Conservation (phyloP, 37 sponge, comb jelly and placozoan species). For the Diacarnus erythraeanus region DNA sequence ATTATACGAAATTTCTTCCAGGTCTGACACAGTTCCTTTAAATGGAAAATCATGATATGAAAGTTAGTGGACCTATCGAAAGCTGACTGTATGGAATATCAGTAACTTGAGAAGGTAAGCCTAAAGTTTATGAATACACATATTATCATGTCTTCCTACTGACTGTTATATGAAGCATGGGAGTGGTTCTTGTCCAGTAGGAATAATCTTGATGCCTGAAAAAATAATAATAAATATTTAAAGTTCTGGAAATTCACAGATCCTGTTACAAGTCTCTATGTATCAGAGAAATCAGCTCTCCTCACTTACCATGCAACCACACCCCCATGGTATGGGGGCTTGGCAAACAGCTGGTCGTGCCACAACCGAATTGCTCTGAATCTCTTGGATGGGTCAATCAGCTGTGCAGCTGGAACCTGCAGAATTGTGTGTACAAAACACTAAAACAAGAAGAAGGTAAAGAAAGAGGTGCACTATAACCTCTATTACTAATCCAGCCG, state of each 20-base stretch:
- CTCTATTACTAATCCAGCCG: no score
- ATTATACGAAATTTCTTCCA: no score
- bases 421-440: not conserved
- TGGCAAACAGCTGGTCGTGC: slow-evolving; percentile 79
- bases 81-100: no score
- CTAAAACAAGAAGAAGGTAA: no score
- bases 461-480: no score
- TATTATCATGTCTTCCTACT: no score
- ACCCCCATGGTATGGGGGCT: slow-evolving; percentile 68
- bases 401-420: slow-evolving; percentile 60
- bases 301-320: slow-evolving; percentile 70
- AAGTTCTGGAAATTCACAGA: not conserved
- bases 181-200: slow-evolving; percentile 71
- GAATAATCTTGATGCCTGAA: slow-evolving; percentile 78
- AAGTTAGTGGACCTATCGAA: no score
- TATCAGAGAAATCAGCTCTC: not conserved
- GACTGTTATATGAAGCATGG: slow-evolving; percentile 70
- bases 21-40: no score
- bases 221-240: not conserved
- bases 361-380: slow-evolving; percentile 49
- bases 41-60: no score
- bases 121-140: no score
- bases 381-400: slow-evolving; percentile 42
- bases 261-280: no score
- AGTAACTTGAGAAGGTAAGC: no score